phyloP scores from a whole-genome alignment of 1,140 invertebrate species.

The Sminthurinus signatus region DNA sequence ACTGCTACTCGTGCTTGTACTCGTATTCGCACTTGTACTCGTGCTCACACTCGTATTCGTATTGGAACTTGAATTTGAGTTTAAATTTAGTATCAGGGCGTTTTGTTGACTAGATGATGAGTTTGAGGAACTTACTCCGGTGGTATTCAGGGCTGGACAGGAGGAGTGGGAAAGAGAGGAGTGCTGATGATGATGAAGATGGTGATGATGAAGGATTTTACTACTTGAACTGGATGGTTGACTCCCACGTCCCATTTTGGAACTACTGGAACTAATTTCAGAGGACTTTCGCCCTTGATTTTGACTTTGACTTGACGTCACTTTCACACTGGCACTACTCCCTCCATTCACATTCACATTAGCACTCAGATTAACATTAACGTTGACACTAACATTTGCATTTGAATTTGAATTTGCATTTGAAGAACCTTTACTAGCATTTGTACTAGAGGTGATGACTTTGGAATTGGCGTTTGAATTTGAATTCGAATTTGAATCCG shows the following conservation, averaged over 20 bases:
- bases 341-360: neutral
- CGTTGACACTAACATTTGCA: neutral
- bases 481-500: too few species aligned
- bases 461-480: constrained; percentile 30
- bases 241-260: too few species aligned
- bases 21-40: too few species aligned
- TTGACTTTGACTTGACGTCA: too few species aligned
- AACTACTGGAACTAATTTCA: neutral
- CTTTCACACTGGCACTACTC: neutral
- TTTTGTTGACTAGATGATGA: constrained; percentile 38
- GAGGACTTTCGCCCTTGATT: neutral
- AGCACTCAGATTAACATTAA: neutral
- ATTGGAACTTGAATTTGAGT: neutral
- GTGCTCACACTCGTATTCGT: too few species aligned
- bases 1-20: constrained; percentile 2
- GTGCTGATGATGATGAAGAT: constrained; percentile 38
- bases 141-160: constrained; percentile 33
- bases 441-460: too few species aligned
- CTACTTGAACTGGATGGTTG: neutral
- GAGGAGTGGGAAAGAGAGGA: too few species aligned
- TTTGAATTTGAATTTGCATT: too few species aligned
- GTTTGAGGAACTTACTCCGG: neutral
- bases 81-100: constrained; percentile 22
- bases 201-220: constrained; percentile 14
- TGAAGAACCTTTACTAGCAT: too few species aligned